These are phyloP conservation scores for Trichomalopsis sarcophagae DNA, from an alignment of 1,140 invertebrate species.

Conservation along the genomic window DNA sequence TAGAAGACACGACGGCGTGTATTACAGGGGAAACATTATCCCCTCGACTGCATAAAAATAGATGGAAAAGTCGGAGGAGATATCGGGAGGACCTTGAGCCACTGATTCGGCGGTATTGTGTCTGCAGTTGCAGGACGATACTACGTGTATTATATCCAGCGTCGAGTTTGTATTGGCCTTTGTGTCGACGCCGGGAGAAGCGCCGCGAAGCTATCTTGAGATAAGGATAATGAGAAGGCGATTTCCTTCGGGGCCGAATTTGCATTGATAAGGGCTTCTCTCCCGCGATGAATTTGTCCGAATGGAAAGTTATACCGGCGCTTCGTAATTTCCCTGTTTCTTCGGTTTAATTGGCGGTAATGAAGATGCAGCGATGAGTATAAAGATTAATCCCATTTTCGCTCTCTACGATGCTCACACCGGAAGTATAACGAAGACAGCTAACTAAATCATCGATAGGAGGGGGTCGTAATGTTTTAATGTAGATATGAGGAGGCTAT, in stretches of 20 bases:
- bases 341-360: background rate
- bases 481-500: background rate
- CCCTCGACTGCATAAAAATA: slow-evolving; percentile 18
- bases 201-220: background rate
- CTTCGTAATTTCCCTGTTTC: background rate
- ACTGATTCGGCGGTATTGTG: background rate
- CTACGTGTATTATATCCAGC: background rate
- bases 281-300: background rate
- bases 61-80: background rate
- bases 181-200: slow-evolving; percentile 4
- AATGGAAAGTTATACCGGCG: background rate
- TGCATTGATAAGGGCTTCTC: slow-evolving; percentile 1
- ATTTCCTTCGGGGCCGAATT: slow-evolving; percentile 13
- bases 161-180: slow-evolving; percentile 6
- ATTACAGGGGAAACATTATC: slow-evolving; percentile 28
- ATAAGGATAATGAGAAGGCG: slow-evolving; percentile 38
- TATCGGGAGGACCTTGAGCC: slow-evolving; percentile 15
- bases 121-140: background rate
- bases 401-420: background rate
- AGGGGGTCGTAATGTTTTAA: background rate
- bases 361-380: background rate
- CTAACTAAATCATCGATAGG: background rate
- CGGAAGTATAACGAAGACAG: background rate
- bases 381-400: background rate
- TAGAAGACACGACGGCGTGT: background rate